A percentile compares a stretch with the other conserved stretches of the same genome.
These are phyloP conservation scores for Etheostoma perlongum DNA, from an alignment of 2,797 vertebrate genomes.

Conservation along the genomic window DNA sequence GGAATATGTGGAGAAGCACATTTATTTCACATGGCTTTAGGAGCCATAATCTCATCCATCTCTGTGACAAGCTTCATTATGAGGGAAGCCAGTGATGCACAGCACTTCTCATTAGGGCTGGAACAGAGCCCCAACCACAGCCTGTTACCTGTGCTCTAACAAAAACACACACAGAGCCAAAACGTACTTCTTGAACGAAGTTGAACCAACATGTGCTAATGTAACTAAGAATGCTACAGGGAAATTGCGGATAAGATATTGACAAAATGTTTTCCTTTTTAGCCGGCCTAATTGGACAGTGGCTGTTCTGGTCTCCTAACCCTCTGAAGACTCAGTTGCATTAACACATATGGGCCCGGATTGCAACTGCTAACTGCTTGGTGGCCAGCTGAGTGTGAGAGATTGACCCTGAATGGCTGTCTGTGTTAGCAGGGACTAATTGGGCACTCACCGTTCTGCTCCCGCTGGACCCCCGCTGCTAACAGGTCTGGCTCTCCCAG, in stretches of 20 bases:
- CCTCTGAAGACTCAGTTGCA: conserved; percentile 59
- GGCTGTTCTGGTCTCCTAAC: conserved; percentile 64
- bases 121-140: conserved; percentile 77
- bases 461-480: conserved; percentile 96
- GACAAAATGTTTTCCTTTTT: conserved; percentile 71
- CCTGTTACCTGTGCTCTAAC: conserved; percentile 78
- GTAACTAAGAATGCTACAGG: conserved; percentile 55
- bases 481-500: conserved; percentile 98
- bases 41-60: conserved; percentile 87
- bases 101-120: conserved; percentile 85
- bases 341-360: conserved; percentile 63
- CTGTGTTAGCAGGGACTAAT: conserved; percentile 78
- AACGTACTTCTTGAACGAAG: conserved; percentile 39
- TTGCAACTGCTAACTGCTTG: conserved; percentile 50
- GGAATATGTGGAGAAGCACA: conserved; percentile 75
- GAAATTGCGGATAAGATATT: conserved; percentile 64
- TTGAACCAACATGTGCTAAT: conserved; percentile 59
- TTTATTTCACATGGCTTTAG: conserved; percentile 82
- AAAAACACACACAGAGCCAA: conserved; percentile 31
- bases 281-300: conserved; percentile 75
- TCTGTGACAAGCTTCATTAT: conserved; percentile 89
- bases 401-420: conserved; percentile 75
- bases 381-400: conserved; percentile 59
- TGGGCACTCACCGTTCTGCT: conserved; percentile 94
- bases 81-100: conserved; percentile 83